These are phyloP conservation scores for Dinothrombium tinctorium DNA, from an alignment of 1,140 invertebrate species.

Conservation along the genomic window DNA sequence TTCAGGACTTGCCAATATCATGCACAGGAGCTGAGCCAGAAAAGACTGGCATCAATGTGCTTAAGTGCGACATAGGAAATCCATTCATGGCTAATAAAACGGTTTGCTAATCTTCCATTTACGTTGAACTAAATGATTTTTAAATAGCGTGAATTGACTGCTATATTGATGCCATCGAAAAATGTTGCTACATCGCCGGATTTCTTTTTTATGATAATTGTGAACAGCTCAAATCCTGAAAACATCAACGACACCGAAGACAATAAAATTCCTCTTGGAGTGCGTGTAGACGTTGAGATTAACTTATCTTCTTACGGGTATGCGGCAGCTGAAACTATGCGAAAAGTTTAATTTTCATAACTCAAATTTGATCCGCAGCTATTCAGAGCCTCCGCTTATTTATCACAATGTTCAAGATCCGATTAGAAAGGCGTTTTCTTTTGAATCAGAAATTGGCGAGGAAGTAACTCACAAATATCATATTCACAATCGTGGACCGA, in stretches of 20 bases:
- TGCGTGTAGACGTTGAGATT: slow-evolving; percentile 51
- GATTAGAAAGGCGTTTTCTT: slow-evolving; percentile 22
- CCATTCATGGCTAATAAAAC: slow-evolving; percentile 14
- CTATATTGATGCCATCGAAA: slow-evolving; percentile 15
- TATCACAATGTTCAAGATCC: slow-evolving; percentile 39
- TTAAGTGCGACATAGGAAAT: slow-evolving; percentile 58
- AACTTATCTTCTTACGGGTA: slow-evolving; percentile 40
- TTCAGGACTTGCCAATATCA: slow-evolving; percentile 29
- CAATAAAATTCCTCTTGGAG: slow-evolving; percentile 33
- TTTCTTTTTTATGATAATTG: slow-evolving; percentile 14
- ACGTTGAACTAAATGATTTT: not conserved
- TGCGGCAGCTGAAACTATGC: slow-evolving; percentile 28
- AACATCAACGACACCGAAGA: slow-evolving; percentile 27
- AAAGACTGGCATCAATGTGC: slow-evolving; percentile 35
- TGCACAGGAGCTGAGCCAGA: slow-evolving; percentile 35
- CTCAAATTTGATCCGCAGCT: too few relatives aligned
- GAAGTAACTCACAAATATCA: slow-evolving; percentile 59
- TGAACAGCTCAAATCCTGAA: slow-evolving; percentile 43
- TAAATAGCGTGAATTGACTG: slow-evolving; percentile 14
- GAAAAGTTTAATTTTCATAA: not conserved
- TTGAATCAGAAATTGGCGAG: slow-evolving; percentile 52
- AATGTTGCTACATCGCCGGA: slow-evolving; percentile 11
- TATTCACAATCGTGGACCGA: slow-evolving; percentile 49
- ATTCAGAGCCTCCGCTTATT: slow-evolving; percentile 41
- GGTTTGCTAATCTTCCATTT: slow-evolving; percentile 8